phyloP scores from a whole-genome alignment of 2,888 invertebrate genomes.

The Pyralis farinalis region DNA sequence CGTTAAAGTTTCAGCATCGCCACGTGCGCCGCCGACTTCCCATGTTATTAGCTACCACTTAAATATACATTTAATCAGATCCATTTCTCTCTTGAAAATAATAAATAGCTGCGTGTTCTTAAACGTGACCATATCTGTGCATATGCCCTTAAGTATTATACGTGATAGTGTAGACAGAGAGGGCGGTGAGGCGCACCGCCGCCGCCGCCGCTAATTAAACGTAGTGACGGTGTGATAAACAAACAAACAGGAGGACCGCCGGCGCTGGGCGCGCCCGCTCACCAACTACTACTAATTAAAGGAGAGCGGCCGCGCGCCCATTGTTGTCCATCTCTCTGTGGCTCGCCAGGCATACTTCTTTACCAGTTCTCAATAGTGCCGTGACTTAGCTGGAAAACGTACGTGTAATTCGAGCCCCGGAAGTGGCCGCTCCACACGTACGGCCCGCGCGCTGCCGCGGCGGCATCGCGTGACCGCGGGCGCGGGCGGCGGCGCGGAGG shows the following conservation, averaged over 20 bases:
- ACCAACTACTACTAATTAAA: not conserved
- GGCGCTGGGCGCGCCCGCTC: not conserved
- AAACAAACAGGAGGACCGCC: conserved; percentile 35
- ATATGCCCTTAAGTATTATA: too few species aligned
- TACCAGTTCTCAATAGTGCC: too few species aligned
- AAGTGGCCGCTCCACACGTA: too few species aligned
- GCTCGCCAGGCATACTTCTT: not conserved
- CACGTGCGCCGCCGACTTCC: too few species aligned
- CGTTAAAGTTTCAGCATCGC: too few species aligned
- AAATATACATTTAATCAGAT: too few species aligned
- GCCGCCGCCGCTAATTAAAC: conserved; percentile 42
- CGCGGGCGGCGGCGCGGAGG: conserved; percentile 2
- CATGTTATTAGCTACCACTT: too few species aligned
- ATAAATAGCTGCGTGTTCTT: too few species aligned
- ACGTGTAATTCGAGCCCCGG: too few species aligned
- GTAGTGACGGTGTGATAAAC: conserved; percentile 51
- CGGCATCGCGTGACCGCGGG: conserved; percentile 2
- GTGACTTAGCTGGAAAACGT: too few species aligned
- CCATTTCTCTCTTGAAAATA: too few species aligned
- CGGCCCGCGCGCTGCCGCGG: not conserved
- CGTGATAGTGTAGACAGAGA: conserved; percentile 8
- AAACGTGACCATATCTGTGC: too few species aligned
- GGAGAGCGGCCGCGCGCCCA: not conserved
- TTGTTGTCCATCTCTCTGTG: not conserved
- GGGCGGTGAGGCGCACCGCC: conserved; percentile 6